Percentiles rank a stretch among this genome's conserved stretches.
phyloP scores from a whole-genome alignment of 2,888 invertebrate species.

The Meganola albula region DNA sequence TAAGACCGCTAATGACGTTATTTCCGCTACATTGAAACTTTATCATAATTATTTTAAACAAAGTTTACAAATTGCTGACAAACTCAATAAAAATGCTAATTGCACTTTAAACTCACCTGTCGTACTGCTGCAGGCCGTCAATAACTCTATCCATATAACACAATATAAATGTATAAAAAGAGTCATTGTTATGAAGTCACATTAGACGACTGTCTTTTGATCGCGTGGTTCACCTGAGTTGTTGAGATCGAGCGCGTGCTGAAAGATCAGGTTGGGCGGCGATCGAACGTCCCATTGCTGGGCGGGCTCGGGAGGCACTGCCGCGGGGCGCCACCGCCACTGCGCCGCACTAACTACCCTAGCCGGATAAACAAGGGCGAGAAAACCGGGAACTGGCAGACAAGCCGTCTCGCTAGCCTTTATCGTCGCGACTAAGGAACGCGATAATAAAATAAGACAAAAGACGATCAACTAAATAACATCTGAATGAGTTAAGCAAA shows the following conservation, averaged over 20 bases:
- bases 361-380: constrained; percentile 72
- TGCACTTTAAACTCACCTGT: constrained; percentile 65
- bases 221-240: constrained; percentile 55
- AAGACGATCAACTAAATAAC: constrained; percentile 56
- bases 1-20: constrained; percentile 15
- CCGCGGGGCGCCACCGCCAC: constrained; percentile 60
- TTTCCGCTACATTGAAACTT: constrained; percentile 23
- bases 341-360: constrained; percentile 59
- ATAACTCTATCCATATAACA: constrained; percentile 66
- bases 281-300: constrained; percentile 64
- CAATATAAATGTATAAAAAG: constrained; percentile 73
- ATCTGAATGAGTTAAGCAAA: constrained; percentile 33
- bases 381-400: constrained; percentile 70
- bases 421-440: constrained; percentile 56
- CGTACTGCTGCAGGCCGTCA: constrained; percentile 59
- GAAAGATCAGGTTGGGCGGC: constrained; percentile 38
- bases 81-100: constrained; percentile 67
- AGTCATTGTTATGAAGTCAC: constrained; percentile 63
- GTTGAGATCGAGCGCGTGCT: constrained; percentile 42
- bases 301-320: constrained; percentile 56
- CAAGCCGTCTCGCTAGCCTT: constrained; percentile 74
- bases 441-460: constrained; percentile 68
- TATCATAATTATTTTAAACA: constrained; percentile 35
- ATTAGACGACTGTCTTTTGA: constrained; percentile 38
- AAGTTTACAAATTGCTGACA: constrained; percentile 46